These are phyloP conservation scores for Paracanthobrama guichenoti DNA, from an alignment of 2,113 vertebrate genomes.

Conservation along the genomic window DNA sequence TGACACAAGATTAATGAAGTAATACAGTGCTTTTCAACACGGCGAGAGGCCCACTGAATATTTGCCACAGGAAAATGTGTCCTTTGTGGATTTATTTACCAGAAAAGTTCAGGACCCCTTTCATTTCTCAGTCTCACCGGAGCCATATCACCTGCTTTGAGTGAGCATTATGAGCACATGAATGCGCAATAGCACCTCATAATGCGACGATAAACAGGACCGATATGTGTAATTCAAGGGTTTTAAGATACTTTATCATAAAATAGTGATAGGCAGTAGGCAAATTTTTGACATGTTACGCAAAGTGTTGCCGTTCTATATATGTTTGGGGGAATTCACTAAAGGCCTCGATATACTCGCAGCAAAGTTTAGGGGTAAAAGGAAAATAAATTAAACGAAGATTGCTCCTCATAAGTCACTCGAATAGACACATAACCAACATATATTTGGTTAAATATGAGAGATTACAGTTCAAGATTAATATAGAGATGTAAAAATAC, in stretches of 20 bases:
- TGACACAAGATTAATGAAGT: slow-evolving; percentile 30
- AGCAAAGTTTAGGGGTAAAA: not conserved
- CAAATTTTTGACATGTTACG: not conserved
- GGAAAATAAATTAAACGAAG: too few species aligned
- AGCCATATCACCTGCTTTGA: not conserved
- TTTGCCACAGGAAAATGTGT: slow-evolving; percentile 31
- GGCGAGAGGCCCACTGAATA: not conserved
- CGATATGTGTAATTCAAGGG: not conserved
- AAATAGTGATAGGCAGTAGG: not conserved
- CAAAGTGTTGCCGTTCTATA: not conserved
- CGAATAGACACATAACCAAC: too few species aligned
- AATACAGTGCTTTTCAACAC: slow-evolving; percentile 31
- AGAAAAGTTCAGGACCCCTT: not conserved
- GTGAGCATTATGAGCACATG: not conserved
- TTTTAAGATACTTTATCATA: not conserved
- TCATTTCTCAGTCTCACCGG: not conserved
- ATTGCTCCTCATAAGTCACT: too few species aligned
- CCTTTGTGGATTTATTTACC: slow-evolving; percentile 17
- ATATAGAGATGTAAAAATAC: too few species aligned
- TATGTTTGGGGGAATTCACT: not conserved
- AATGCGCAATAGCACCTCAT: not conserved
- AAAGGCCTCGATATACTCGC: not conserved
- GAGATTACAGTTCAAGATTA: too few species aligned
- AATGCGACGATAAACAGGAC: slow-evolving; percentile 1
- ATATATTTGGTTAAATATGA: too few species aligned